Base-by-base conservation (phyloP, 2,888 invertebrate species). In the Oscheius onirici region DNA sequence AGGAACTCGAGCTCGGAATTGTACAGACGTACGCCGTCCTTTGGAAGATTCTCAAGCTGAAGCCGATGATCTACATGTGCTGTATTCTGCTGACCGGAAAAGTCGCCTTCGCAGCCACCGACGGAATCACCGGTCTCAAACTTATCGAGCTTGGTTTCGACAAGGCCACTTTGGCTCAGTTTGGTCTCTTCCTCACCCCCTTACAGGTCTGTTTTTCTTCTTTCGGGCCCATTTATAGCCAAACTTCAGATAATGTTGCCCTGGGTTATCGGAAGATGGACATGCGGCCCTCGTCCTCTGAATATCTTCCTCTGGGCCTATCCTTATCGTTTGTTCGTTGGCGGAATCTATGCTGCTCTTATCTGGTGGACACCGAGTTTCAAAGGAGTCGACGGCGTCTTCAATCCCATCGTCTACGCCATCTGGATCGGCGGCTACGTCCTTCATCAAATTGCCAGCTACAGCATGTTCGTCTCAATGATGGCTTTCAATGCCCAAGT, bases 401-500 rank as follows among this genome's bases (percentile, higher is more conserved):
- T 78, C 41, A 71, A 75, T 44, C 66, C 71, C 22, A 92, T 92
- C 73, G 90, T 90, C 77, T 94, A 95, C 79, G 90, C 92, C 41
- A 85, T 94, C 44, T 90, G 97, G 68, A 89, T 97, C 79, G 82
- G 91, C 11, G 91, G 93, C 66, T 97, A 95, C 88, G 92, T 93
- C n/a, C 90, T 95, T 75, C 96, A 97, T 90, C 97, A 97, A 93
- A 92, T 97, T 34, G 92, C 94, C 82, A 91, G 95, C 0, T 96
- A 96, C 89, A 92, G 94, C 86, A 97, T 97, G 95, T 99, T 95
- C 89, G 97, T 99, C 5, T 93, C 97, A 0, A 92, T 93, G 72
- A 97, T 99, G 96, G 94, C 96, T 11, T 99, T 99, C 90, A 95
- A 95, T 89, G 97, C 97, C 0, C 93, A 94, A 89, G 92, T 99